Evolutionary conservation across 2,888 invertebrate genomes (phyloP), one percentile per base, ranked within the genome.

Genomic region (Troilus luridus): DNA sequence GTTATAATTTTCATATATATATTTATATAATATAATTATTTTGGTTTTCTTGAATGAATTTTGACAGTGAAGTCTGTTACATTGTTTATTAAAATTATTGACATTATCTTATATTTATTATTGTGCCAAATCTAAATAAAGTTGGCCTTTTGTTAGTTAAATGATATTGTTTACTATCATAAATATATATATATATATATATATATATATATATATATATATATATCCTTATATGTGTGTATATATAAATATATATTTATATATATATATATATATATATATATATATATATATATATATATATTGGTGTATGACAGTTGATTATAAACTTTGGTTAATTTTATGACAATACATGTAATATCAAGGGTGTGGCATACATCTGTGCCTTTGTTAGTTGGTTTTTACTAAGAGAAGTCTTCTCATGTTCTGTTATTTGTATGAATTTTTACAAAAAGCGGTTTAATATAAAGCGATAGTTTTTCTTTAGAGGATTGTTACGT

Each of bases 401-500:
- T 90, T 58, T 90, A 90, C 58, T 58, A 24, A 58, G 72, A 77
- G 59, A 77, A 90, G 90, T 77, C 62, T 90, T 90, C 59, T 77
- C 56, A 67, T 77, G 58, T 90, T 90, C 90, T 90, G 77, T 90
- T 90, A 77, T 59, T 90, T 90, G 89, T 1, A 89, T 60, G 27
- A 89, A 54, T 77, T 90, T 77, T 77, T 72, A 27, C 24, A 59
- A 88, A 64, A 58, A 58, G 90, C 64, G 41, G 64, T 77, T 72
- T 59, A 90, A 77, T 77, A n/a, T 85, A 85, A 90, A 58, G 58
- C 56, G 59, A 72, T 90, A 90, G 59, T 90, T 90, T 64, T 90
- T 72, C 24, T 90, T 77, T 77, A 90, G 90, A 77, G 90, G 90
- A 90, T 90, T 90, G 90, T 90, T 90, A 72, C 90, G 72, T 88